Evolutionary conservation across 2,797 vertebrate species (phyloP).

Genomic region (Chiroxiphia lanceolata): DNA sequence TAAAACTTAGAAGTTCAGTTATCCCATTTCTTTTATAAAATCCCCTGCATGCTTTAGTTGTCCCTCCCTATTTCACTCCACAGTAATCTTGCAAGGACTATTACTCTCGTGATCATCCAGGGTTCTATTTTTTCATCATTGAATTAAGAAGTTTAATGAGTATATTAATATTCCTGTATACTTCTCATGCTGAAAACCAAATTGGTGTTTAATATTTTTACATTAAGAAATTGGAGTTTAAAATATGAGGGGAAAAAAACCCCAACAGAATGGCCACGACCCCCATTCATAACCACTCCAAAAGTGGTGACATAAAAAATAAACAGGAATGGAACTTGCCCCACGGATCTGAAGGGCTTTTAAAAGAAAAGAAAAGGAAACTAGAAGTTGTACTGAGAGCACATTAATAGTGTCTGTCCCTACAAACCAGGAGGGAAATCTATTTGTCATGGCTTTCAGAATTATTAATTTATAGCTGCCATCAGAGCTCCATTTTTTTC

Average conservation of each 20-base stretch:
- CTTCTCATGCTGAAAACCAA: not conserved
- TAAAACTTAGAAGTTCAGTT: not conserved
- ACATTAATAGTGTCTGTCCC: not conserved
- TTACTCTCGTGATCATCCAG: not conserved
- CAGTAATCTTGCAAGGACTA: not conserved
- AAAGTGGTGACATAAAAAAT: not conserved
- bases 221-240: not conserved
- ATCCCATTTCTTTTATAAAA: not conserved
- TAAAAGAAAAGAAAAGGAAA: not conserved
- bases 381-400: no score
- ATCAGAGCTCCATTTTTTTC: not conserved
- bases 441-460: not conserved
- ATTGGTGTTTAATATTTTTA: not conserved
- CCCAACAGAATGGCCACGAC: not conserved
- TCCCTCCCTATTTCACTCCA: not conserved
- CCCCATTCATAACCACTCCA: no score
- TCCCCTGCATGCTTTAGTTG: not conserved
- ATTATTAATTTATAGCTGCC: not conserved
- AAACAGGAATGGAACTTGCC: not conserved
- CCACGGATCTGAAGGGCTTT: not conserved
- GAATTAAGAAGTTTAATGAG: not conserved
- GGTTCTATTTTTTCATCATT: not conserved
- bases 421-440: not conserved
- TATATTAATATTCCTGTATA: not conserved
- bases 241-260: fast-evolving